A percentile compares a stretch with the other conserved stretches of the same genome.
Evolutionary conservation across 2,888 invertebrate species (phyloP).

Genomic region (Dynastes maya): DNA sequence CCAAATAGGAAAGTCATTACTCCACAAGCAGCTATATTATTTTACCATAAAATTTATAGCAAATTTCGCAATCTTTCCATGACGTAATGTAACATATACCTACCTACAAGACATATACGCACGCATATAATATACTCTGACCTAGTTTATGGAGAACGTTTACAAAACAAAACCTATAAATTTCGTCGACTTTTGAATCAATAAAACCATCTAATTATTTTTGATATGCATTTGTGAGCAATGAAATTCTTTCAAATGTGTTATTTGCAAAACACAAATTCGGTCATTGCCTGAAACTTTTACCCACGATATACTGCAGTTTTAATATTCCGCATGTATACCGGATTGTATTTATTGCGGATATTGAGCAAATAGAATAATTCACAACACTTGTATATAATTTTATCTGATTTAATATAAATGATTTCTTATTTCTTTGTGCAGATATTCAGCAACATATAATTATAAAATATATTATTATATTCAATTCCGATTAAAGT

Average conservation of each 20-base stretch:
- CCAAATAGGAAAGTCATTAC: slow-evolving; percentile 20
- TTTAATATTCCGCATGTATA: no score
- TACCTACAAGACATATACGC: slow-evolving; percentile 12
- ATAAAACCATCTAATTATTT: neutral
- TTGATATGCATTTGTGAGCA: neutral
- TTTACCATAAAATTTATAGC: slow-evolving; percentile 38
- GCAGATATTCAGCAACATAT: neutral
- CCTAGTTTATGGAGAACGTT: slow-evolving; percentile 4
- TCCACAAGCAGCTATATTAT: slow-evolving; percentile 16
- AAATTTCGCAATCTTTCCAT: slow-evolving; percentile 26
- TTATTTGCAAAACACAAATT: no score
- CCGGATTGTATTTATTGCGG: no score
- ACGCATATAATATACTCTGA: slow-evolving; percentile 18
- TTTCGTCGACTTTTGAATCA: neutral
- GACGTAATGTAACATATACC: slow-evolving; percentile 35
- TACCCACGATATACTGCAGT: no score
- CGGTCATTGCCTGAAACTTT: no score
- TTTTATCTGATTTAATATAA: neutral
- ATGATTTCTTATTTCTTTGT: neutral
- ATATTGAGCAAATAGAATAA: no score
- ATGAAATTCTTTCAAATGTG: neutral
- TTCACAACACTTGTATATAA: neutral
- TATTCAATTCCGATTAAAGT: no score
- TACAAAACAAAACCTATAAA: slow-evolving; percentile 12
- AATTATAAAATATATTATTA: neutral